Evolutionary conservation across 2,797 vertebrate species (phyloP).

Genomic region (Rhinophrynus dorsalis): DNA sequence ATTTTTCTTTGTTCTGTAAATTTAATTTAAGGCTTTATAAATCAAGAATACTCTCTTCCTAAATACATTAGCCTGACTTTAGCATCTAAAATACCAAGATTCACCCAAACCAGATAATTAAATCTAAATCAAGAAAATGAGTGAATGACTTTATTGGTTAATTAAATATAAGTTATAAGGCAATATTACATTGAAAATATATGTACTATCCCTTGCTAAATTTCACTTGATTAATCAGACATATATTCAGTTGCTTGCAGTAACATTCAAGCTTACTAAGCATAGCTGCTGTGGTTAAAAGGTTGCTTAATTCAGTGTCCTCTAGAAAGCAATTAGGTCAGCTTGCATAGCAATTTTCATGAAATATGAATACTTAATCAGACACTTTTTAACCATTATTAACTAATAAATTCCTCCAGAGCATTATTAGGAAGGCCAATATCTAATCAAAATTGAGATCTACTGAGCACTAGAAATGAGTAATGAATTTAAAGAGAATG

Average conservation of each 20-base stretch:
- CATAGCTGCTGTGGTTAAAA: constrained; percentile 28
- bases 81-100: background rate
- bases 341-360: constrained; percentile 42
- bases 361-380: constrained; percentile 48
- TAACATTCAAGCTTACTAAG: constrained; percentile 20
- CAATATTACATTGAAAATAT: constrained; percentile 28
- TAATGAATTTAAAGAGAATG: constrained; percentile 23
- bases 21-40: too few relatives aligned
- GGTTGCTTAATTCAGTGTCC: constrained; percentile 46
- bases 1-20: too few relatives aligned
- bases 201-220: constrained; percentile 32
- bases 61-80: background rate
- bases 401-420: constrained; percentile 34
- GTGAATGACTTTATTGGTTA: constrained; percentile 20
- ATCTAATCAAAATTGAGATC: constrained; percentile 39
- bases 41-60: too few relatives aligned
- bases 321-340: constrained; percentile 47
- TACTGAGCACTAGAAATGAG: constrained; percentile 21
- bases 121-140: constrained; percentile 20
- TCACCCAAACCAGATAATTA: background rate
- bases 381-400: constrained; percentile 45
- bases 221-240: constrained; percentile 44
- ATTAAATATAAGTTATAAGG: constrained; percentile 36
- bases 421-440: constrained; percentile 35
- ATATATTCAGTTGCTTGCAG: constrained; percentile 31